Evolutionary conservation across 2,113 vertebrate genomes (phyloP), one percentile per base, ranked within the genome.

Genomic region (Furnarius figulus): DNA sequence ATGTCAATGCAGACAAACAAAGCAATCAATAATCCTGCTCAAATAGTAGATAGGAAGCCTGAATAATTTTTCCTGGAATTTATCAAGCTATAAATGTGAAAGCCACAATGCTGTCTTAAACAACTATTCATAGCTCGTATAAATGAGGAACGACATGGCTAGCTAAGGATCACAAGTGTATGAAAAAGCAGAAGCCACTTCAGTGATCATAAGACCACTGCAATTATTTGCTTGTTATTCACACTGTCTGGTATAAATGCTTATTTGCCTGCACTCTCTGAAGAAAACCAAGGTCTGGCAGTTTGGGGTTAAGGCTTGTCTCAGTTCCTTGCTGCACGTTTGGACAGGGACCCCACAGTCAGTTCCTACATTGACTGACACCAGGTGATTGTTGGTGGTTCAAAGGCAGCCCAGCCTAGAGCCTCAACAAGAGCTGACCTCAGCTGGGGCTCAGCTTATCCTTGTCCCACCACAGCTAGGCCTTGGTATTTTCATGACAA

Each of bases 1-100:
- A 67, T 33, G 24, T 59, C 62, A 72, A 62, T 82, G 67, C 46
- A 76, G 62, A 50, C 91, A 73, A 53, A 66, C 21, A 85, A 76
- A 87, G 58, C 2, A 5, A 94, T 87, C 49, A 40, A 62, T 94
- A 91, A 91, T 56, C 65, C 37, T n/a, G 21, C 67, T 87, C 40
- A 56, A 83, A 87, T 15, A 50, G 37, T 30, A 79, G 62, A 55
- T 16, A 65, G n/a, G 53, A 79, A 93, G 79, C 46, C 70, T 23
- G 58, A 87, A 84, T 10, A 3, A 65, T 72, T 75, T 86, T 91
- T 81, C 91, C 66, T 72, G 27, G 44, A 71, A 75, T 93, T 83
- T 87, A 70, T 83, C 85, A 79, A 83, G 62, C 15, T 72, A 21
- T 50, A 68, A 90, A 76, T 25, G 47, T 70, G 62, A 92, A 95